Percentiles rank a stretch among this genome's conserved stretches.
These are phyloP conservation scores for Oithona nana DNA, from an alignment of 2,888 invertebrate species.

Conservation along the genomic window DNA sequence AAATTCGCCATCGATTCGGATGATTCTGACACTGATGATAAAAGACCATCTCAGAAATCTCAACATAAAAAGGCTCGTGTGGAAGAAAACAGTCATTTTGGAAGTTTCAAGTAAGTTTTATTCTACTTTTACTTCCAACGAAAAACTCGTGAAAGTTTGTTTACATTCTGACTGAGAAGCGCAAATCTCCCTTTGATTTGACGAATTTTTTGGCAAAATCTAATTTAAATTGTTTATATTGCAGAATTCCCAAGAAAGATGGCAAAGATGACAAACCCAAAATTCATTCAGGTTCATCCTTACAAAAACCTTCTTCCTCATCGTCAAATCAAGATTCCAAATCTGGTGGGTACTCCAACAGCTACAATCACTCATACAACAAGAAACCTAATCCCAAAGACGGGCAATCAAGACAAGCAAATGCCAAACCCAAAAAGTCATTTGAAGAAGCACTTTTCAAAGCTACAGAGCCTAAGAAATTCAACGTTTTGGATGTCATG, in stretches of 20 bases:
- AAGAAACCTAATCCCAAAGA: neutral
- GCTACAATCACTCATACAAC: neutral
- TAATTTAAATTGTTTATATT: no score
- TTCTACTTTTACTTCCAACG: no score
- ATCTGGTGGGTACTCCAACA: no score
- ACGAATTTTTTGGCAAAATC: neutral
- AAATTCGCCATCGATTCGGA: neutral
- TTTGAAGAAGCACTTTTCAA: neutral
- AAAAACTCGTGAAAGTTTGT: no score
- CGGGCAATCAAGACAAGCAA: neutral
- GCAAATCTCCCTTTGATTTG: no score
- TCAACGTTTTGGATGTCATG: neutral
- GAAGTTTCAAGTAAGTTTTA: neutral
- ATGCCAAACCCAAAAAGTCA: neutral
- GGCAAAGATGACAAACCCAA: neutral
- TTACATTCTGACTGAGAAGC: no score
- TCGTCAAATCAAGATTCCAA: neutral
- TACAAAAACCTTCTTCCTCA: neutral
- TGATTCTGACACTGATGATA: neutral
- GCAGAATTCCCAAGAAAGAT: neutral
- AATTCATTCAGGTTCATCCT: neutral
- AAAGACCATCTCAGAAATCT: neutral
- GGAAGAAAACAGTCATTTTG: neutral
- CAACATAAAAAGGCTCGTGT: neutral
- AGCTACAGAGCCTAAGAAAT: neutral